phyloP scores from a whole-genome alignment of 2,888 invertebrate genomes.

The Aphidoletes aphidimyza region DNA sequence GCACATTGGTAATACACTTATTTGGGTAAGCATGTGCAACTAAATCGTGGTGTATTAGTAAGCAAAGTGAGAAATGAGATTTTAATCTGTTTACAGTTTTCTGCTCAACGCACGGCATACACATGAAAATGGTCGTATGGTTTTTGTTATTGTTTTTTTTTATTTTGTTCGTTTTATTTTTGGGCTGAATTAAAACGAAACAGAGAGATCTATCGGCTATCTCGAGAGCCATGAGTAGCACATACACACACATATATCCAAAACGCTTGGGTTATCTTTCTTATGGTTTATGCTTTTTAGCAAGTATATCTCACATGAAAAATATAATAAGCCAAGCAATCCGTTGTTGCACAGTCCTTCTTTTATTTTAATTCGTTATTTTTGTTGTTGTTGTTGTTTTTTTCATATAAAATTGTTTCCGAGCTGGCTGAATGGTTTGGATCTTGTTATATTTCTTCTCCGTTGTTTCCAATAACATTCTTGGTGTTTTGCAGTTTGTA shows the following conservation, averaged over 20 bases:
- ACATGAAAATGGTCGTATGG: no score
- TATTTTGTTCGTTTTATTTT: not conserved
- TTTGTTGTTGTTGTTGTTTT: no score
- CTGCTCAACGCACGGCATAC: not conserved
- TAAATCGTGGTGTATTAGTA: constrained; percentile 52
- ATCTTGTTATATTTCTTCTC: constrained; percentile 8
- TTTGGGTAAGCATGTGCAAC: constrained; percentile 12
- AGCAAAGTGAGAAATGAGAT: constrained; percentile 53
- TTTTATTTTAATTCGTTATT: constrained; percentile 47
- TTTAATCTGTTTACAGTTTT: constrained; percentile 53
- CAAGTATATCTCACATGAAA: not conserved
- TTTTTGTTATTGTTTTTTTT: no score
- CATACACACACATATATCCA: no score
- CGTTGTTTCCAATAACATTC: constrained; percentile 50
- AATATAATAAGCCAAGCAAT: constrained; percentile 28
- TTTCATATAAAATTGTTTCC: constrained; percentile 33
- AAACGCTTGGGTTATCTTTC: no score
- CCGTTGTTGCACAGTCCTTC: constrained; percentile 15
- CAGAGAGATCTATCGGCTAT: not conserved
- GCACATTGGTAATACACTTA: constrained; percentile 36
- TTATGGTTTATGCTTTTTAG: no score
- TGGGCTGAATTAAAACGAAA: not conserved
- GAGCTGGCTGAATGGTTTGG: no score
- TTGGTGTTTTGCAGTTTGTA: not conserved
- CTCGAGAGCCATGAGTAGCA: not conserved